Evolutionary conservation across 2,888 invertebrate genomes (phyloP).

Genomic region (Cybosia mesomella): DNA sequence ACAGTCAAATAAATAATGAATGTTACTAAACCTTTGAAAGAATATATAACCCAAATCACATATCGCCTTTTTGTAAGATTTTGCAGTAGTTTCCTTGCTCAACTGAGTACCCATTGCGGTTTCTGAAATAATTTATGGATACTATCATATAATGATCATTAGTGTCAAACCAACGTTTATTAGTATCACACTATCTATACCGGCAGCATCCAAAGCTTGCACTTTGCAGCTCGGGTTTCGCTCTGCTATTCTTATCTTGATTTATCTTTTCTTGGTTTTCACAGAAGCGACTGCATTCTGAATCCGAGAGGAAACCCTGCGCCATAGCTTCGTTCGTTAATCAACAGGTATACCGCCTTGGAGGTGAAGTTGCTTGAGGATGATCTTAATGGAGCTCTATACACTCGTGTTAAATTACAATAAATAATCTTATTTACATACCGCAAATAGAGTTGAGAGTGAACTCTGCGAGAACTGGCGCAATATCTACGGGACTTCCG

Average conservation of each 20-base stretch:
- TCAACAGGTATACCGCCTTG: too few relatives aligned
- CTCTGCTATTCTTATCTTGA: neutral
- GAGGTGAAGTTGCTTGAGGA: too few relatives aligned
- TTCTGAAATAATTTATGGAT: constrained; percentile 66
- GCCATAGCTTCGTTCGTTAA: neutral
- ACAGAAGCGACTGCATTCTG: neutral
- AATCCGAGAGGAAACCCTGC: neutral
- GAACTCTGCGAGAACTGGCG: constrained; percentile 85
- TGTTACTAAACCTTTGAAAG: constrained; percentile 73
- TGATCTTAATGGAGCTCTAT: too few relatives aligned
- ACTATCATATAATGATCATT: neutral
- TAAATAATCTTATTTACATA: constrained; percentile 54
- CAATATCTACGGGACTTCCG: constrained; percentile 77
- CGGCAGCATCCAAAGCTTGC: neutral
- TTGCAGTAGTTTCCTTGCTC: constrained; percentile 68
- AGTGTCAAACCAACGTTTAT: neutral
- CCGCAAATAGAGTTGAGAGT: constrained; percentile 89
- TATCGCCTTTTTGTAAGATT: constrained; percentile 87
- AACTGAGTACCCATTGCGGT: constrained; percentile 90
- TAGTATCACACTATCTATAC: neutral
- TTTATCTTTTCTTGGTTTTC: neutral
- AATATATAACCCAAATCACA: constrained; percentile 73
- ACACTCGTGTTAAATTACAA: neutral
- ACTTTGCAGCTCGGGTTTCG: too few relatives aligned
- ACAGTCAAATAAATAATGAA: constrained; percentile 86